Base-by-base conservation (phyloP, 2,797 vertebrate genomes). In the Galaxias olidus region DNA sequence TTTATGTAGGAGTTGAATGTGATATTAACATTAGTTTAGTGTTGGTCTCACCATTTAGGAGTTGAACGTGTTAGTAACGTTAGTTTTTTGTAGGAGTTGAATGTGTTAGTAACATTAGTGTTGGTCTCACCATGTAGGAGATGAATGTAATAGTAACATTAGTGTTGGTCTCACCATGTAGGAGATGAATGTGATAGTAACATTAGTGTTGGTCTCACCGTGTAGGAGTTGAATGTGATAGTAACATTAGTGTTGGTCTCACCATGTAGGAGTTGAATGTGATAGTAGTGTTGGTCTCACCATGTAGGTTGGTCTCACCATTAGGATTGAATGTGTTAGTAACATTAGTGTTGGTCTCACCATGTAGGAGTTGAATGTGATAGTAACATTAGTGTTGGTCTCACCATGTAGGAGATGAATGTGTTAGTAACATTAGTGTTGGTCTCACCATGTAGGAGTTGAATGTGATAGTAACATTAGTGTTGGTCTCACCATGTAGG, bases 261-360 rank as follows among this genome's bases (percentile, higher is more conserved):
- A 96, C 97, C 96, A 98, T 93, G 87, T 94, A 98, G 79, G 83
- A 80, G 80, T 77, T 92, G 79, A 99, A 99, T 63, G 96, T 96
- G 0, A 12, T 58, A 0, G 96, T n/a, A n/a, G n/a, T n/a, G n/a
- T n/a, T n/a, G 44, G 50, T 65, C 68, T 88, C 74, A 96, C 97
- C 96, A 98, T 93, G 87, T 94, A 98, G 79, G 83, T n/a, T n/a
- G 44, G 50, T 65, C 68, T 88, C 74, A 96, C 97, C 96, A 98
- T 93, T 94, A 98, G 79, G 83, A 80, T 77, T 92, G 79, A 99
- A 99, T 63, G 96, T 96, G 0, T 12, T 58, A 0, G 96, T n/a
- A n/a, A n/a, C n/a, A n/a, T n/a, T n/a, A n/a, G n/a, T n/a, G n/a
- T n/a, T n/a, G 44, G 50, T 65, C 68, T 88, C 74, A 96, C 97